Conservation (phyloP, 2,888 invertebrate species). For the Heteromyza rotundicornis region DNA sequence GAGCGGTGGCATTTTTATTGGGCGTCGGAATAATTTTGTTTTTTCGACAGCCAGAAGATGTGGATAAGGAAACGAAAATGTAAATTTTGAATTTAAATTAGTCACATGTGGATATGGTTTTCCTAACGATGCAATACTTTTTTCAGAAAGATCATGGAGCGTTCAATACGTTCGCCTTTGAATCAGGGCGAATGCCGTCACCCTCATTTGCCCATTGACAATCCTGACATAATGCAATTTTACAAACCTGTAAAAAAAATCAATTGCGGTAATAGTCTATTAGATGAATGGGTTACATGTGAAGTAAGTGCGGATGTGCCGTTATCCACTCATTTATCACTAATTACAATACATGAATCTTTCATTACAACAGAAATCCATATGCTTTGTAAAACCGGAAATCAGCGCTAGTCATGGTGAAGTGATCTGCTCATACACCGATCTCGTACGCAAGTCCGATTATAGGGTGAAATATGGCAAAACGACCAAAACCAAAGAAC, state of each 20-base stretch:
- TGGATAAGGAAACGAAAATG: constrained; percentile 42
- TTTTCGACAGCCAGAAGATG: constrained; percentile 29
- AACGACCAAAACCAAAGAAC: constrained; percentile 65
- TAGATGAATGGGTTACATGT: constrained; percentile 82
- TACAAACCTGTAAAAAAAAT: constrained; percentile 69
- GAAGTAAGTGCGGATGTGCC: constrained; percentile 64
- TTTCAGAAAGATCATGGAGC: constrained; percentile 63
- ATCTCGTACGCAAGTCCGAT: constrained; percentile 75
- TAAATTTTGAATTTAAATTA: too few relatives aligned
- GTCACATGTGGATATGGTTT: too few relatives aligned
- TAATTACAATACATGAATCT: neutral
- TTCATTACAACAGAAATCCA: constrained; percentile 52
- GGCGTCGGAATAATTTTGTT: constrained; percentile 31
- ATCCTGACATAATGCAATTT: constrained; percentile 77
- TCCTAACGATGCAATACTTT: neutral
- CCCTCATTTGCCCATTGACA: constrained; percentile 71
- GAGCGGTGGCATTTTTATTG: constrained; percentile 10
- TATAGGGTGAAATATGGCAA: constrained; percentile 66
- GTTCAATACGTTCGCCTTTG: constrained; percentile 61
- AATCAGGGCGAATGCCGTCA: constrained; percentile 68
- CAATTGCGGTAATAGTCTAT: constrained; percentile 67
- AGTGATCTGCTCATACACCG: constrained; percentile 68
- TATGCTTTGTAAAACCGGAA: constrained; percentile 58
- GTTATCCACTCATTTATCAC: neutral
- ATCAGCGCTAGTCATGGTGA: constrained; percentile 53